Base-by-base conservation (phyloP, 2,113 vertebrate species). In the Bufo gargarizans region DNA sequence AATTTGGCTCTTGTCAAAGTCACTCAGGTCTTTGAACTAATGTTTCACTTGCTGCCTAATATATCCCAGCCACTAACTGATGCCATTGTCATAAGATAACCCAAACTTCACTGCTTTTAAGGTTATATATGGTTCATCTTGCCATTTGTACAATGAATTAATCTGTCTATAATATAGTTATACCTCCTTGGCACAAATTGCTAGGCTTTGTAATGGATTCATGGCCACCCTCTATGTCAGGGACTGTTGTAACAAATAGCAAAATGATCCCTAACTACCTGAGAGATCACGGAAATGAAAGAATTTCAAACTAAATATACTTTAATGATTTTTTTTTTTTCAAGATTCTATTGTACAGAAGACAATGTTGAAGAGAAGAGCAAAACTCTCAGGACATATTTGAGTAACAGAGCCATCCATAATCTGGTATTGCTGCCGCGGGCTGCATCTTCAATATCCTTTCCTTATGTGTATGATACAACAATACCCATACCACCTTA, bases 371-470 rank as follows among this genome's bases (percentile, higher is more conserved):
- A 53, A 84, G 67, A 47, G 45, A 71, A 71, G 71, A 43, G 20
- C 63, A 71, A 55, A 69, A 84, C 82, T 55, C 82, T 84, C 20
- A 84, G 82, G 63, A 84, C 82, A 84, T 71, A 71, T 84, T 84
- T 53, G 82, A 84, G 82, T 71, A 69, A 84, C 19, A 84, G 82
- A 69, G 63, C 47, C 47, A 69, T 84, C 49, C 63, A 84, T 84
- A 84, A 84, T 53, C 82, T 84, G 55, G 47, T 69, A 71, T 84
- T 67, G 82, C 82, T 84, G 63, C 63, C 82, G 43, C 63, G 16
- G 82, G 82, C 63, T 55, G 69, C 53, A n/a, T 59, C 43, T 85
- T 74, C 53, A 84, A 85, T 74, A 59, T 76, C 69, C 53, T n/a
- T 58, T 85, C 43, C 69, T 76, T 85, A 59, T 85, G 63, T 85